These are phyloP conservation scores for Cosmopolites sordidus DNA, from an alignment of 2,888 invertebrate species.

Conservation along the genomic window DNA sequence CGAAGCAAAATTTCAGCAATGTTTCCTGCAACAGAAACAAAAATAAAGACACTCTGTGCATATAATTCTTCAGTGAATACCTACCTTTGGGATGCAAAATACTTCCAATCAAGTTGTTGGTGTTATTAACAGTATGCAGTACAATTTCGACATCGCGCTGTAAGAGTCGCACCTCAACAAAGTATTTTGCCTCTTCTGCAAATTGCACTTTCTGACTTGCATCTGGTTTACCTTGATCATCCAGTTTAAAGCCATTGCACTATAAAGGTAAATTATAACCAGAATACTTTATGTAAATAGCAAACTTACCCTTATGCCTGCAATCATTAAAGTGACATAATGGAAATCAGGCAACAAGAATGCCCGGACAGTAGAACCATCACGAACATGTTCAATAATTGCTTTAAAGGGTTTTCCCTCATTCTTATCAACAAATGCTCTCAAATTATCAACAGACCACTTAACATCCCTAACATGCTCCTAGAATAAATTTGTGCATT, in stretches of 20 bases:
- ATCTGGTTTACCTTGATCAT: conserved; percentile 66
- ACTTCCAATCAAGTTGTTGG: conserved; percentile 86
- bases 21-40: conserved; percentile 48
- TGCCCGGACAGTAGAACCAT: conserved; percentile 92
- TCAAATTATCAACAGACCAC: conserved; percentile 79
- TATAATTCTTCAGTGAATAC: not conserved
- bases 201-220: conserved; percentile 62
- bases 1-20: conserved; percentile 76
- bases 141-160: conserved; percentile 88
- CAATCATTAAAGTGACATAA: conserved; percentile 91
- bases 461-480: conserved; percentile 81
- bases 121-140: conserved; percentile 86
- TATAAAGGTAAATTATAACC: conserved; percentile 37
- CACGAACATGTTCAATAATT: conserved; percentile 94
- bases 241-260: conserved; percentile 78
- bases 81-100: conserved; percentile 77
- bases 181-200: conserved; percentile 90
- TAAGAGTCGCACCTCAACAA: conserved; percentile 84
- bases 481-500: conserved; percentile 24
- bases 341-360: conserved; percentile 87
- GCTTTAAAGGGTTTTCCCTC: conserved; percentile 85
- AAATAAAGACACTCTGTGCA: too few species aligned
- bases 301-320: conserved; percentile 75
- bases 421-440: conserved; percentile 77
- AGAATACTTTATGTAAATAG: conserved; percentile 3